Evolutionary conservation across 1,140 invertebrate species (phyloP).

Genomic region (Dinoponera quadriceps): DNA sequence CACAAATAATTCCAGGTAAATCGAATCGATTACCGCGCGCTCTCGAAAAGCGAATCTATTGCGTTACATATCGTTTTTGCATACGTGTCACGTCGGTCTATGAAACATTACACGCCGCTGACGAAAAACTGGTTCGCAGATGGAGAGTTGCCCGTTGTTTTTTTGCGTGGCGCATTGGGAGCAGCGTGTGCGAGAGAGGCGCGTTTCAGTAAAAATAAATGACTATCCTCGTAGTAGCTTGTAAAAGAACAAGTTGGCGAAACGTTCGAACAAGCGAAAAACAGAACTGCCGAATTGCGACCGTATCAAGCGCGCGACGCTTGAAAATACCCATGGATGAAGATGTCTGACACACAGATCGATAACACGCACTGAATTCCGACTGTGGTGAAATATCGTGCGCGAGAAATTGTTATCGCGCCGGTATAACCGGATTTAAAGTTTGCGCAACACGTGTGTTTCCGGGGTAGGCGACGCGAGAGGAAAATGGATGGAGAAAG

Average conservation of each 20-base stretch:
- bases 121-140: slow-evolving; percentile 63
- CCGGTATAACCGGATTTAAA: slow-evolving; percentile 57
- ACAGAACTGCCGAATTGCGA: neutral
- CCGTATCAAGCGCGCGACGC: neutral
- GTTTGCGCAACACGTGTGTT: slow-evolving; percentile 64
- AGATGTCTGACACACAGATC: slow-evolving; percentile 32
- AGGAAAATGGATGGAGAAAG: slow-evolving; percentile 47
- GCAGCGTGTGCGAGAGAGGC: neutral
- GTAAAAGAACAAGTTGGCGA: neutral
- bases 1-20: slow-evolving; percentile 47
- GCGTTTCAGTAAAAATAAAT: slow-evolving; percentile 30
- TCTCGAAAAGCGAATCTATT: slow-evolving; percentile 62
- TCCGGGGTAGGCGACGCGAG: slow-evolving; percentile 67
- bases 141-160: slow-evolving; percentile 12
- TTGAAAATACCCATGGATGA: neutral
- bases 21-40: slow-evolving; percentile 46
- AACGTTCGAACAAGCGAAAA: neutral
- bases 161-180: neutral
- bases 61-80: slow-evolving; percentile 45
- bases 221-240: neutral
- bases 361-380: slow-evolving; percentile 64
- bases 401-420: slow-evolving; percentile 46
- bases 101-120: slow-evolving; percentile 30
- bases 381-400: slow-evolving; percentile 63
- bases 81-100: slow-evolving; percentile 19